Conservation (phyloP, 2,888 invertebrate genomes). For the Tachina lurida region DNA sequence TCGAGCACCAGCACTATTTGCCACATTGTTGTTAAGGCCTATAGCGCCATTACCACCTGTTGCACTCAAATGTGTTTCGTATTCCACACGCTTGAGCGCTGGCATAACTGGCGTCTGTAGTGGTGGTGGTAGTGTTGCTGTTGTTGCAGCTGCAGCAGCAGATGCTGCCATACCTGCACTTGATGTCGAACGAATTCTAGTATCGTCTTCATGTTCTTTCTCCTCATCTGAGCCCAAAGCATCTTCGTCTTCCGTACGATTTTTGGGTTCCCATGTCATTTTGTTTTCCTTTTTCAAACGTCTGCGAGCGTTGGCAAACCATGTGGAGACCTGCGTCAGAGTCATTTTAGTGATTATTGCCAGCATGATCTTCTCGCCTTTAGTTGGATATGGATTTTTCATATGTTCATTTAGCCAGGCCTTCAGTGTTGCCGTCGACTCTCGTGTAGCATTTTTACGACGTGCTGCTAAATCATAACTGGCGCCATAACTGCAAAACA, state of each 20-base stretch:
- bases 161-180: slow-evolving; percentile 37
- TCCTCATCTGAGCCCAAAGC: slow-evolving; percentile 91
- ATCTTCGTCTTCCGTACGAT: slow-evolving; percentile 94
- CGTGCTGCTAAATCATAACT: slow-evolving; percentile 97
- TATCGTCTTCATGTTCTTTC: slow-evolving; percentile 85
- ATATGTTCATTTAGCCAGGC: slow-evolving; percentile 98
- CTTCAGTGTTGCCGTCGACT: slow-evolving; percentile 98
- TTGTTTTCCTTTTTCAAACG: slow-evolving; percentile 98
- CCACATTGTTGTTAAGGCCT: slow-evolving; percentile 61
- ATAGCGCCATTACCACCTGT: slow-evolving; percentile 71
- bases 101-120: slow-evolving; percentile 51
- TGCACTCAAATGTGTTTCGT: slow-evolving; percentile 67
- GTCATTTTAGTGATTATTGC: slow-evolving; percentile 98
- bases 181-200: slow-evolving; percentile 60
- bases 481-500: slow-evolving; percentile 90
- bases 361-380: slow-evolving; percentile 97
- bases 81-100: slow-evolving; percentile 60
- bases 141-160: slow-evolving; percentile 27
- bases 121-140: slow-evolving; percentile 31
- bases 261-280: slow-evolving; percentile 98
- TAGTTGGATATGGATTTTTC: slow-evolving; percentile 97
- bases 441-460: slow-evolving; percentile 98
- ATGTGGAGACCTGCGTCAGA: slow-evolving; percentile 96
- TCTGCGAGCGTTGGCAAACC: slow-evolving; percentile 97
- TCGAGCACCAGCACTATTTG: slow-evolving; percentile 54